Percentiles rank a stretch among this genome's conserved stretches.
Evolutionary conservation across 2,113 vertebrate species (phyloP).

Genomic region (Myotis yumanensis): DNA sequence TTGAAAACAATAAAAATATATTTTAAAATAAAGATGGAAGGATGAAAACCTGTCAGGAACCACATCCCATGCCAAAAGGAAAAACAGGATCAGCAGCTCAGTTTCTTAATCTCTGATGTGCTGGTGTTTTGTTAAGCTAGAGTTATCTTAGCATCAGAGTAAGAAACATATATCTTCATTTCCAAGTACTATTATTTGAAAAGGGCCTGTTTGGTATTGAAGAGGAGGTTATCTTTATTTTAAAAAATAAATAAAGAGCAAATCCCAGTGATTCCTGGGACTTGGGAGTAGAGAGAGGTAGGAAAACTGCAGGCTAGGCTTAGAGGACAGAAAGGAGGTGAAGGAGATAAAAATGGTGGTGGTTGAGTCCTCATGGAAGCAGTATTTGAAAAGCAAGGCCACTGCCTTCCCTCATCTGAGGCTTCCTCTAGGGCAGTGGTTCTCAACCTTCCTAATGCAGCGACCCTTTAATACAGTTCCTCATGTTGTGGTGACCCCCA

Average conservation of each 20-base stretch:
- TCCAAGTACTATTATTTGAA: conserved; percentile 11
- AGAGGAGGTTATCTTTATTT: conserved; percentile 24
- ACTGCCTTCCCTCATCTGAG: conserved; percentile 20
- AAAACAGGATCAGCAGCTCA: not conserved
- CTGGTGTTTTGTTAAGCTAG: not conserved
- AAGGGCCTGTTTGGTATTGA: not conserved
- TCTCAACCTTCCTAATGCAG: too few species aligned
- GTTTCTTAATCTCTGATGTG: not conserved
- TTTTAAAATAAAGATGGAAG: conserved; percentile 3
- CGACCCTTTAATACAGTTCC: too few species aligned
- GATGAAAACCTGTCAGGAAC: not conserved
- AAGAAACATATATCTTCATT: not conserved
- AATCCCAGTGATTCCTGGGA: conserved; percentile 5
- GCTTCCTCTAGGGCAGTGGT: not conserved
- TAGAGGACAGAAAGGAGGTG: not conserved
- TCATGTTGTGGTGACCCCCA: too few species aligned
- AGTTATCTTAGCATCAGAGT: not conserved
- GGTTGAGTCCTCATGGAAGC: not conserved
- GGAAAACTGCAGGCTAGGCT: not conserved
- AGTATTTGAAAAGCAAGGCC: conserved; percentile 47
- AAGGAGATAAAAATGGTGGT: not conserved
- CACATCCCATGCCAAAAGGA: not conserved
- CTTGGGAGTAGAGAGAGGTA: not conserved
- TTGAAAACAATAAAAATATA: too few species aligned
- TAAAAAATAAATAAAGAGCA: conserved; percentile 45